These are phyloP conservation scores for Eulacestoma nigropectus DNA, from an alignment of 2,113 vertebrate genomes.

Conservation along the genomic window DNA sequence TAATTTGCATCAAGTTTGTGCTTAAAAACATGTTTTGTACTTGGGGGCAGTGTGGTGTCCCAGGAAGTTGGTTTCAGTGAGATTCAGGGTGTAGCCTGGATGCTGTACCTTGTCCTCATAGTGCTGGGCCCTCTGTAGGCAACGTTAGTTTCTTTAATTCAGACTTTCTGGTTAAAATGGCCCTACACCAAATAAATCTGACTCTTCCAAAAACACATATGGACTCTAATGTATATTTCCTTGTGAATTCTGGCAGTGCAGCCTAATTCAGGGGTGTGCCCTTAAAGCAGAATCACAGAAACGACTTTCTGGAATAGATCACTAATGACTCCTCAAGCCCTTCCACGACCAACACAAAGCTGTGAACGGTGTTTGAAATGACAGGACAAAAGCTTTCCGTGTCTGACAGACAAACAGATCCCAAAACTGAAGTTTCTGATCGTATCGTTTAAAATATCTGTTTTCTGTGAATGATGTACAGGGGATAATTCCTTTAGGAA, in stretches of 20 bases:
- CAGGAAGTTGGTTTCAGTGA: background rate
- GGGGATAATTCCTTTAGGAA: background rate
- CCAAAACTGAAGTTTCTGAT: background rate
- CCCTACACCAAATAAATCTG: conserved; percentile 4
- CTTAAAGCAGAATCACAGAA: conserved; percentile 2
- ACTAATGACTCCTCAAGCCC: background rate
- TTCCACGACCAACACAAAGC: background rate
- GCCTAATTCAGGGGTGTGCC: background rate
- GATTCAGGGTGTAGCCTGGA: background rate
- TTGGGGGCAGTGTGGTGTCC: background rate
- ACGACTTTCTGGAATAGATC: background rate
- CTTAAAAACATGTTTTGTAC: background rate
- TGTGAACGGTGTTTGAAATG: background rate
- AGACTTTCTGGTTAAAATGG: conserved; percentile 26
- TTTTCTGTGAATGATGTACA: background rate
- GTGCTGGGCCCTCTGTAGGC: background rate
- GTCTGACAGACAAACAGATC: background rate
- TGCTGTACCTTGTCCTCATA: background rate
- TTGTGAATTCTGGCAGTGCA: background rate
- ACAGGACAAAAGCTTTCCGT: background rate
- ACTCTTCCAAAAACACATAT: conserved; percentile 3
- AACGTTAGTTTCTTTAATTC: background rate
- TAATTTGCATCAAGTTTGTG: background rate
- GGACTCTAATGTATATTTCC: conserved; percentile 18
- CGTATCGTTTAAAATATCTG: background rate